Base-by-base conservation (phyloP, 1,140 invertebrate species). In the Dinoponera quadriceps region DNA sequence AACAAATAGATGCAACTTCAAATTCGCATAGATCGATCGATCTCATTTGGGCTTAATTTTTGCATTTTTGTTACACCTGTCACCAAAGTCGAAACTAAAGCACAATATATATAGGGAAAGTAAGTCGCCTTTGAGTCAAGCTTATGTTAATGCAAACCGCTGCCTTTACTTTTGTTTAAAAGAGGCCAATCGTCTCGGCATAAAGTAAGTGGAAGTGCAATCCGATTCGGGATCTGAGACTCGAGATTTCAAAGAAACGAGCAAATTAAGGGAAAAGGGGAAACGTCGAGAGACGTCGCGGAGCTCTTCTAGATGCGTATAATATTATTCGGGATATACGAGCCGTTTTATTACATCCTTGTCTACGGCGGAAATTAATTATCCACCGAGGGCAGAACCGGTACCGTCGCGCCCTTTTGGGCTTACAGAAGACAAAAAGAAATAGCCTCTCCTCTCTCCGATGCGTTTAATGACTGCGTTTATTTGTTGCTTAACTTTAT, bases 351-450 rank as follows among this genome's bases (percentile, higher is more conserved):
- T 69, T 69, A 62, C 25, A 54, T 59, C 38, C 59, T 22, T 54
- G 59, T 63, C 57, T 63, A n/a, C 73, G n/a, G 59, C 18, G 14
- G 60, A 63, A 75, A 75, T 75, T 75, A 75, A 75, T 75, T 75
- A 33, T 33, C 38, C 38, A 63, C 59, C 44, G 18, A 33, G 73
- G 20, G 27, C 44, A 60, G 73, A 75, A 75, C 73, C 73, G 59
- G 73, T 75, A 75, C 9, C 38, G 38, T 44, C 38, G 38, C 38
- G 38, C 38, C 38, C 38, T 44, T 44, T 68, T 18, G 29, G 2
- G 14, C 51, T 16, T 57, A 44, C 38, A 9, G 38, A 44, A 44
- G 38, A 9, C 38, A 44, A 44, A 44, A 44, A 44, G 38, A 44
- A 44, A 44, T 44, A 3, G 38, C 38, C 38, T 44, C 38, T 44